Evolutionary conservation across 2,888 invertebrate species (phyloP).

Genomic region (Melipona bicolor): DNA sequence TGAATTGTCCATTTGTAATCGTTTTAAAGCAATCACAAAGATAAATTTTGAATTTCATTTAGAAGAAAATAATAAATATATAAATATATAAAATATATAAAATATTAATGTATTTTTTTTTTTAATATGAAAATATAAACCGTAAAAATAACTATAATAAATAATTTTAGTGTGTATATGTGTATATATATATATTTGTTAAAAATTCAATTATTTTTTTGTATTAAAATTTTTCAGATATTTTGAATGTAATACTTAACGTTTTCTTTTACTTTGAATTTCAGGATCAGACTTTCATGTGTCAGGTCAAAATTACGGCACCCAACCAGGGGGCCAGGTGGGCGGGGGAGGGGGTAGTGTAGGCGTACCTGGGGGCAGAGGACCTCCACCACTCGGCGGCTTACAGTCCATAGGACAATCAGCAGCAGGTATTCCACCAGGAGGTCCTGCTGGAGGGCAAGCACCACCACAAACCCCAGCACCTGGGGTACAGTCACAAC

Average conservation of each 20-base stretch:
- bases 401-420: conserved; percentile 80
- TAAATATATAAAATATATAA: background rate
- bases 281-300: conserved; percentile 83
- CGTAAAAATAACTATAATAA: background rate
- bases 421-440: conserved; percentile 79
- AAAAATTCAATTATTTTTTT: background rate
- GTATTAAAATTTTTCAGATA: background rate
- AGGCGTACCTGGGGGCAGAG: conserved; percentile 81
- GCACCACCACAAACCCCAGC: conserved; percentile 75
- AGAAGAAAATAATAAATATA: too few relatives aligned
- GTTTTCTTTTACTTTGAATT: conserved; percentile 27
- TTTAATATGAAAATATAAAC: background rate
- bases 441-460: conserved; percentile 76
- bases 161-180: background rate
- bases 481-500: conserved; percentile 79
- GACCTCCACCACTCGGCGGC: conserved; percentile 78
- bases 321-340: conserved; percentile 83
- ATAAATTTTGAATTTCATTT: background rate
- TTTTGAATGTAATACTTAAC: background rate
- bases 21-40: background rate
- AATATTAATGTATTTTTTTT: background rate
- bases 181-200: background rate
- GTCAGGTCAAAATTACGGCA: conserved; percentile 81
- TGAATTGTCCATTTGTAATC: background rate
- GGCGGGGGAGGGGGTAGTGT: conserved; percentile 81